Conservation (phyloP, 2,888 invertebrate genomes). For the Ceriagrion tenellum region DNA sequence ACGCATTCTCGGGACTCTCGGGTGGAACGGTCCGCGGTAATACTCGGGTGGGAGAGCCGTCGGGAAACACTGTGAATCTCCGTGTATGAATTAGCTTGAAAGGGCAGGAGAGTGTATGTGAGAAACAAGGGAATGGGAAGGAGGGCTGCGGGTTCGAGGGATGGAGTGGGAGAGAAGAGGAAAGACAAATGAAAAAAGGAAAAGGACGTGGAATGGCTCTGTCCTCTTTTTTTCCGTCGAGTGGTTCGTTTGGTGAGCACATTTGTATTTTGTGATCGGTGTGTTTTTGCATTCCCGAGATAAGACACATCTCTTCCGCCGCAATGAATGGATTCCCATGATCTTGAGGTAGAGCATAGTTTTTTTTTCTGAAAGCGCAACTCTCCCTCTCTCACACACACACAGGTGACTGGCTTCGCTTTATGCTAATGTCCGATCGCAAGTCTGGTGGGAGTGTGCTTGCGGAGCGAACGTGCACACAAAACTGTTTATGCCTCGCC, state of each 20-base stretch:
- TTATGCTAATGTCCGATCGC: slow-evolving; percentile 64
- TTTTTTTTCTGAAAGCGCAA: slow-evolving; percentile 32
- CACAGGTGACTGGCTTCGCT: slow-evolving; percentile 37
- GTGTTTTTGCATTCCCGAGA: slow-evolving; percentile 61
- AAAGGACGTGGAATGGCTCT: slow-evolving; percentile 21
- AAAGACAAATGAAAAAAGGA: slow-evolving; percentile 53
- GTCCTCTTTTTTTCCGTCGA: slow-evolving; percentile 61
- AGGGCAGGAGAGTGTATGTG: background rate
- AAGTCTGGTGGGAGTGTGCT: background rate
- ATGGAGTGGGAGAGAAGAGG: background rate
- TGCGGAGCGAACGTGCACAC: slow-evolving; percentile 40
- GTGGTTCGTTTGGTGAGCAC: slow-evolving; percentile 65
- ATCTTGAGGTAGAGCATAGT: slow-evolving; percentile 55
- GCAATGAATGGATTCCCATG: slow-evolving; percentile 65
- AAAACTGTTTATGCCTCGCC: slow-evolving; percentile 49
- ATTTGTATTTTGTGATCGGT: slow-evolving; percentile 63
- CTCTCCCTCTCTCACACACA: background rate
- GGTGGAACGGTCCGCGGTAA: no score
- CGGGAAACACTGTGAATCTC: no score
- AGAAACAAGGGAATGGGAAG: background rate
- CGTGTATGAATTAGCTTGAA: background rate
- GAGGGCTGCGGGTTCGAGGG: background rate
- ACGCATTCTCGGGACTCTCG: no score
- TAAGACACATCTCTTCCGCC: slow-evolving; percentile 62
- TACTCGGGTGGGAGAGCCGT: no score